Evolutionary conservation across 1,140 invertebrate species (phyloP).

Genomic region (Ceratosolen fusciceps): DNA sequence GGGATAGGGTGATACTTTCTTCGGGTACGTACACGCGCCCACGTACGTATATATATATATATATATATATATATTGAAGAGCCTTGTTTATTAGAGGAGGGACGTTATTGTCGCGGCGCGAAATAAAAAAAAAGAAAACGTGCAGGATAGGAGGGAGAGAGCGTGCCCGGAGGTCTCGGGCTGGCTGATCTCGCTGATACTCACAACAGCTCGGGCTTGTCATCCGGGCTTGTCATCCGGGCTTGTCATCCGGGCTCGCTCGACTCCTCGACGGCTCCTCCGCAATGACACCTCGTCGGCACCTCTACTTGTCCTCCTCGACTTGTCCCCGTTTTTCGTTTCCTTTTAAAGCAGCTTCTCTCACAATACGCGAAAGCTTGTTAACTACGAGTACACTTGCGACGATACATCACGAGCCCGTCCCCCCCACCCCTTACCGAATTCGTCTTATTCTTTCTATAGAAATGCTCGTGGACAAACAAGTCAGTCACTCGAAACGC

Average conservation of each 20-base stretch:
- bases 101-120: slow-evolving; percentile 70
- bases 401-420: slow-evolving; percentile 55
- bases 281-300: slow-evolving; percentile 21
- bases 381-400: slow-evolving; percentile 69
- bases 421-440: slow-evolving; percentile 17
- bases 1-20: no score
- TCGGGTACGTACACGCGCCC: no score
- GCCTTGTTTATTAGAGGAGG: slow-evolving; percentile 70
- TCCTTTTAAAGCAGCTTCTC: slow-evolving; percentile 69
- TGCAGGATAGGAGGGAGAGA: slow-evolving; percentile 62
- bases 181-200: slow-evolving; percentile 69
- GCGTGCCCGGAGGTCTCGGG: slow-evolving; percentile 68
- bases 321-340: slow-evolving; percentile 72
- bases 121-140: slow-evolving; percentile 23
- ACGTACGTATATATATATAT: no score
- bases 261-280: slow-evolving; percentile 38
- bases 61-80: slow-evolving; percentile 69
- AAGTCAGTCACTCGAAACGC: background rate
- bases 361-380: slow-evolving; percentile 70
- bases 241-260: slow-evolving; percentile 45
- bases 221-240: slow-evolving; percentile 61
- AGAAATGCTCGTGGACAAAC: background rate
- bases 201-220: slow-evolving; percentile 64
- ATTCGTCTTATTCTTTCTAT: slow-evolving; percentile 12
- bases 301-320: slow-evolving; percentile 54